A percentile compares a stretch with the other conserved stretches of the same genome.
These are phyloP conservation scores for Crypturellus undulatus DNA, from an alignment of 2,113 vertebrate species.

Conservation along the genomic window DNA sequence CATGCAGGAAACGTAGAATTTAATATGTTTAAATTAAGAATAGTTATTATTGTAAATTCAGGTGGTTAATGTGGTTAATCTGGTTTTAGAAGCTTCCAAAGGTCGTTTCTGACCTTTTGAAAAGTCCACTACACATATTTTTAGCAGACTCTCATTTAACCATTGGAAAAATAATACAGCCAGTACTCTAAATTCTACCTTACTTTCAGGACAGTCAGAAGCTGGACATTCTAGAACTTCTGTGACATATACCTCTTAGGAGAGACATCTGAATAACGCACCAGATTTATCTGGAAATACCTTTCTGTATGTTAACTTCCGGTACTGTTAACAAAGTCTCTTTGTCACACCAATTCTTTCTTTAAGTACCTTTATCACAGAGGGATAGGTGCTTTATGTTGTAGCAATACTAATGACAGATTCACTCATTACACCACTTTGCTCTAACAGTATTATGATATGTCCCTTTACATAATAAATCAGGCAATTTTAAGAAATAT, in stretches of 20 bases:
- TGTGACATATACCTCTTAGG: background rate
- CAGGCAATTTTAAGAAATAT: background rate
- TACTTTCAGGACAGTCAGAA: background rate
- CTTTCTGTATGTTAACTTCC: background rate
- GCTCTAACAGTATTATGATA: background rate
- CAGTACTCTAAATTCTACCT: background rate
- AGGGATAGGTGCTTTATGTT: background rate
- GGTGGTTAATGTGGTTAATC: too few relatives aligned
- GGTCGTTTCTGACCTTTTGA: background rate
- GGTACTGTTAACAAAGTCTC: background rate
- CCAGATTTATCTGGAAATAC: background rate
- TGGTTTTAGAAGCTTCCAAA: background rate
- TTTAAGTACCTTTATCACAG: background rate
- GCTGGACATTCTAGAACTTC: background rate
- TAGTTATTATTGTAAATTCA: background rate
- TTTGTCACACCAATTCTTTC: background rate
- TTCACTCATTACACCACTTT: background rate
- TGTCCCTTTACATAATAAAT: background rate
- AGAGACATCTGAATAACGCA: background rate
- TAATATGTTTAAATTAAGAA: background rate
- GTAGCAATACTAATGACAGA: background rate
- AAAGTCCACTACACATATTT: background rate
- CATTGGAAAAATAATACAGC: background rate
- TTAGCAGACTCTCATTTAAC: background rate
- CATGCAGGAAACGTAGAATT: background rate